Conservation (phyloP, 1,140 invertebrate genomes). For the Magallana ariakensis region DNA sequence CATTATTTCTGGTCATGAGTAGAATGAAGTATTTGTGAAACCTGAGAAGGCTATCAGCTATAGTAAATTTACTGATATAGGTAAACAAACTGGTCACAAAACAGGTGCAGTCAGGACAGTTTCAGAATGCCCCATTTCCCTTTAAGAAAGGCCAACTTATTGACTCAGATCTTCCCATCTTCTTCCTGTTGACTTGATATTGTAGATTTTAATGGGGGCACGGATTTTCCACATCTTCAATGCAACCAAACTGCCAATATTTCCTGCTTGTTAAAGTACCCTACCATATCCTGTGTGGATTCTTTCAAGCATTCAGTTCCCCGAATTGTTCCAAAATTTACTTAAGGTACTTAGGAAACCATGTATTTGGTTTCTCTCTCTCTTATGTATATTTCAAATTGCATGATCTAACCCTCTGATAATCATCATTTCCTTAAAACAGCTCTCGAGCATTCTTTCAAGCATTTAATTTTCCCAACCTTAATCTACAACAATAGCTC, state of each 20-base stretch:
- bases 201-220: not conserved
- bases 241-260: not conserved
- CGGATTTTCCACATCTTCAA: not conserved
- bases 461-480: not conserved
- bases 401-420: not conserved
- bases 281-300: slow-evolving; percentile 4
- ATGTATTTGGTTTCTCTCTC: not conserved
- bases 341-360: not conserved
- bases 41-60: slow-evolving; percentile 2
- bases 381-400: not conserved
- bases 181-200: slow-evolving; percentile 20
- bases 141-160: not conserved
- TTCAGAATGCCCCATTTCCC: not conserved
- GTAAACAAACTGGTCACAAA: not conserved
- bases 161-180: not conserved
- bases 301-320: not conserved
- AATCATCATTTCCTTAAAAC: slow-evolving; percentile 7
- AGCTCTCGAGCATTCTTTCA: not conserved
- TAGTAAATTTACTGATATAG: slow-evolving; percentile 8
- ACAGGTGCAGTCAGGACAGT: not conserved
- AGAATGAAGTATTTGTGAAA: slow-evolving; percentile 3
- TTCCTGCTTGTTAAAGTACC: slow-evolving; percentile 13
- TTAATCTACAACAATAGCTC: no score
- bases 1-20: slow-evolving; percentile 28
- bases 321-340: not conserved